Evolutionary conservation across 2,113 vertebrate genomes (phyloP).

Genomic region (Solea senegalensis): DNA sequence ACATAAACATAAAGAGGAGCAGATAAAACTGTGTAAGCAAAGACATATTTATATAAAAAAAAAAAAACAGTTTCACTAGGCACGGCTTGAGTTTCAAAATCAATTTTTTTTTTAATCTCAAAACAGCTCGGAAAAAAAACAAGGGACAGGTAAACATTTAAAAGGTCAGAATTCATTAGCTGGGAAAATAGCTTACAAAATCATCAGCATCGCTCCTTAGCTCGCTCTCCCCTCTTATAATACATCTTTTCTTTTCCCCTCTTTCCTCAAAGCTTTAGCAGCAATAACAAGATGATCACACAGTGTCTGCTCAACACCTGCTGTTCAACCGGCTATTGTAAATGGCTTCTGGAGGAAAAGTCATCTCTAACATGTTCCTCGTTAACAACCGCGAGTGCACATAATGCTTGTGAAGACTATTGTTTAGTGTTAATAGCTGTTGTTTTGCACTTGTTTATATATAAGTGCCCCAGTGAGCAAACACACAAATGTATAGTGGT

Average conservation of each 20-base stretch:
- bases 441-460: slow-evolving; percentile 13
- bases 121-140: slow-evolving; percentile 22
- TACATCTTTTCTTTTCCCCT: not conserved
- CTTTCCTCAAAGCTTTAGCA: slow-evolving; percentile 50
- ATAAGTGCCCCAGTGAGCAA: not conserved
- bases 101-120: not conserved
- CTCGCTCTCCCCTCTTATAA: slow-evolving; percentile 3
- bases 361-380: slow-evolving; percentile 7
- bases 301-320: slow-evolving; percentile 44
- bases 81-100: slow-evolving; percentile 14
- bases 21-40: slow-evolving; percentile 16
- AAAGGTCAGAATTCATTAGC: slow-evolving; percentile 71
- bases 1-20: slow-evolving; percentile 19
- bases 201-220: slow-evolving; percentile 40
- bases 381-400: not conserved
- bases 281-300: slow-evolving; percentile 72
- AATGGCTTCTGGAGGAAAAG: slow-evolving; percentile 6
- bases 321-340: slow-evolving; percentile 19
- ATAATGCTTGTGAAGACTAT: slow-evolving; percentile 2
- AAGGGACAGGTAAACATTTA: slow-evolving; percentile 51
- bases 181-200: slow-evolving; percentile 46
- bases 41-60: slow-evolving; percentile 11
- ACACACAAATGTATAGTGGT: not conserved
- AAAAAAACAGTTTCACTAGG: slow-evolving; percentile 26
- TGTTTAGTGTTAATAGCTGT: slow-evolving; percentile 9